Evolutionary conservation across 2,888 invertebrate genomes (phyloP), one percentile per base, ranked within the genome.

Genomic region (Nezara viridula): DNA sequence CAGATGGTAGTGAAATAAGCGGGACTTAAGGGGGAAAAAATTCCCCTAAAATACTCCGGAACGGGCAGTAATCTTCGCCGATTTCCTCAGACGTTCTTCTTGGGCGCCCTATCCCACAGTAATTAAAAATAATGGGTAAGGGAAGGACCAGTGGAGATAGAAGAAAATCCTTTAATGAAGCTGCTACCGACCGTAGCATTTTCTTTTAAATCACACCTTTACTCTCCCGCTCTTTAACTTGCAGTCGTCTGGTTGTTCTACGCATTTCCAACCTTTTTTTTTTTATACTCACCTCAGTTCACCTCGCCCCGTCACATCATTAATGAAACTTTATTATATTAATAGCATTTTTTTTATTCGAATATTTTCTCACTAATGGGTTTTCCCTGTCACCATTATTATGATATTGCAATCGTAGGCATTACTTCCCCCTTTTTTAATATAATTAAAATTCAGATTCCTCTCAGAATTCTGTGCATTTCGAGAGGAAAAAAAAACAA

Each of bases 51-150:
- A 73, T 73, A 73, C 66, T 32, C 12, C 66, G 66, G 66, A 73
- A 73, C 66, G 52, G 50, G 32, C 86, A 40, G 86, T 40, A 40
- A 86, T 86, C 86, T 86, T 40, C 40, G 55, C 86, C 86, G 52
- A 55, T 86, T 52, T 52, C 60, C 55, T 81, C 86, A 40, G 86
- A 55, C 40, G 52, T 86, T 55, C 60, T 50, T n/a, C 40, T 55
- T 52, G 32, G 40, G 24, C 3, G 12, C 37, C 37, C 81, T 37
- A 52, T 55, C 60, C 55, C 40, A 9, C 40, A 86, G 86, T 86
- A 86, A 86, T 86, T 86, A 86, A 86, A 86, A 86, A 86, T 86
- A 86, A 86, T 86, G 86, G 86, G 86, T 50, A 47, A 81, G 81
- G 81, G 44, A 47, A 81, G n/a, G 81, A 81, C 81, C 66, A 47